These are phyloP conservation scores for Liodrosophila aerea DNA, from an alignment of 2,888 invertebrate species.

Conservation along the genomic window DNA sequence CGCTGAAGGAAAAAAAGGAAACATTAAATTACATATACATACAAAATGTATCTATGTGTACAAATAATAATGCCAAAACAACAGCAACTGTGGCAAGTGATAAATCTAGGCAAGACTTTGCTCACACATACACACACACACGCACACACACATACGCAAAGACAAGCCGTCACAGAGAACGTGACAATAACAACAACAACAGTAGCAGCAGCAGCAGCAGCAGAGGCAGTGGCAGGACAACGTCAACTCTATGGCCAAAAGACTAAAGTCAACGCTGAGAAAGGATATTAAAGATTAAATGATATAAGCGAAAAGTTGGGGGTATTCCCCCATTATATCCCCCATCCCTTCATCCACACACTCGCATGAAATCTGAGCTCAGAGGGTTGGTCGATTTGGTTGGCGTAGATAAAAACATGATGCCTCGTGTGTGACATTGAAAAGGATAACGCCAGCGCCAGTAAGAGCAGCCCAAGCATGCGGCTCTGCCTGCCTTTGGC, in stretches of 20 bases:
- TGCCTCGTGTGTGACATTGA: conserved; percentile 69
- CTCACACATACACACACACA: conserved; percentile 22
- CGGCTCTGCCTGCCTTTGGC: conserved; percentile 10
- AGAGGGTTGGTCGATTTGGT: conserved; percentile 60
- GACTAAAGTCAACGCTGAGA: conserved; percentile 74
- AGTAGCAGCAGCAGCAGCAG: conserved; percentile 8
- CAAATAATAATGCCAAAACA: conserved; percentile 58
- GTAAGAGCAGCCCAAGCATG: conserved; percentile 35
- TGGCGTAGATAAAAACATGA: conserved; percentile 63
- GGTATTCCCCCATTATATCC: conserved; percentile 6
- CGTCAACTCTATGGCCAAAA: conserved; percentile 43
- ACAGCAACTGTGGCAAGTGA: conserved; percentile 68
- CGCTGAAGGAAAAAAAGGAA: conserved; percentile 24
- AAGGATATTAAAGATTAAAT: conserved; percentile 78
- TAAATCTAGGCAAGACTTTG: conserved; percentile 66
- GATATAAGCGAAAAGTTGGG: conserved; percentile 70
- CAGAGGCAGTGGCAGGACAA: conserved; percentile 1
- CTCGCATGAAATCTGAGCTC: conserved; percentile 67
- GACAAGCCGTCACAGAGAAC: conserved; percentile 68
- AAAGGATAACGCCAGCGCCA: conserved; percentile 60
- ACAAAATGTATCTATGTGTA: conserved; percentile 42
- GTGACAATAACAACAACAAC: conserved; percentile 53
- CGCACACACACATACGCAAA: conserved; percentile 27
- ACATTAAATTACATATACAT: conserved; percentile 44
- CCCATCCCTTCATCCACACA: neutral